Evolutionary conservation across 2,797 vertebrate species (phyloP).

Genomic region (Mus minutoides): DNA sequence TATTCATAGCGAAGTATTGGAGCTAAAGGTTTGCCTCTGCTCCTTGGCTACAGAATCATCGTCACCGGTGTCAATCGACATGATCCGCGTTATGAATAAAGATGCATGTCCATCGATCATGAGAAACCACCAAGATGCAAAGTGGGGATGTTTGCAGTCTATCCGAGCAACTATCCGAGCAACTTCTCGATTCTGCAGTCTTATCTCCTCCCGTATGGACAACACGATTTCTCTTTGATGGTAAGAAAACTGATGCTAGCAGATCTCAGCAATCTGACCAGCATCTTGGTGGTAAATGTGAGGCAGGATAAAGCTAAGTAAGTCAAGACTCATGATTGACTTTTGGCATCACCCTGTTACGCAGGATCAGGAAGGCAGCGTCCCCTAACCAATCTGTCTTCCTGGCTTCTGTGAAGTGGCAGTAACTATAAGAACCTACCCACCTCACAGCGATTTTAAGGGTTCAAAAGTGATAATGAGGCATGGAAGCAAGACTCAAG

Average conservation of each 20-base stretch:
- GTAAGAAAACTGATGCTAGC: not conserved
- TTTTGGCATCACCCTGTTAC: not conserved
- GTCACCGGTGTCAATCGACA: not conserved
- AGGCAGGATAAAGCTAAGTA: not conserved
- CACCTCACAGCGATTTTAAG: not conserved
- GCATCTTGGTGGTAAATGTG: too few species aligned
- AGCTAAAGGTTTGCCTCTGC: slow-evolving; percentile 13
- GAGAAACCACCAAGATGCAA: slow-evolving; percentile 9
- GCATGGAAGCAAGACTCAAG: not conserved
- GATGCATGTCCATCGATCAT: not conserved
- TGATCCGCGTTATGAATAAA: slow-evolving; percentile 24
- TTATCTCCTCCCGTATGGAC: not conserved
- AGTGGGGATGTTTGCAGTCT: slow-evolving; percentile 1
- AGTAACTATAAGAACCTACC: not conserved
- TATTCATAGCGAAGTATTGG: slow-evolving; percentile 35
- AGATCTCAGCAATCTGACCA: not conserved
- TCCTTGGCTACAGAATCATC: slow-evolving; percentile 35
- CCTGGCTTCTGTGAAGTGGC: not conserved
- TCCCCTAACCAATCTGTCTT: not conserved
- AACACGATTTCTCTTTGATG: not conserved
- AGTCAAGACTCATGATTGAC: not conserved
- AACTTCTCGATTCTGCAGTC: not conserved
- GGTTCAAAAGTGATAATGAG: not conserved
- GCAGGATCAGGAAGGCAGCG: not conserved
- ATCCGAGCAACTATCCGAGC: not conserved